Conservation (phyloP, 2,113 vertebrate genomes). For the Corythoichthys intestinalis region DNA sequence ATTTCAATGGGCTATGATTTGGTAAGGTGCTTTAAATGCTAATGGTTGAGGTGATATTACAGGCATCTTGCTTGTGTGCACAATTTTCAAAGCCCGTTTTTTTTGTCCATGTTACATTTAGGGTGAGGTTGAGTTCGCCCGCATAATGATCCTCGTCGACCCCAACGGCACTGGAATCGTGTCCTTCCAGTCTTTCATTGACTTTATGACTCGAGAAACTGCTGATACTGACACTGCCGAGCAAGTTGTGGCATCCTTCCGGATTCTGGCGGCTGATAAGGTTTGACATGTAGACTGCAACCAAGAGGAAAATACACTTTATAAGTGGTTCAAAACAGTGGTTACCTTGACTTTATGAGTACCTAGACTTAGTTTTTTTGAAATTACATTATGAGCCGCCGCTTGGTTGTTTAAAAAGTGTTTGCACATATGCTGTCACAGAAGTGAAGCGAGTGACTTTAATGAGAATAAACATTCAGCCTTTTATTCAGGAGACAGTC, state of each 20-base stretch:
- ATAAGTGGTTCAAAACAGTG: background rate
- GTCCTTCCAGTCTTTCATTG: constrained; percentile 96
- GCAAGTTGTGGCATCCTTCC: constrained; percentile 93
- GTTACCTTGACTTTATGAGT: background rate
- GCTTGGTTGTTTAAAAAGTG: no score
- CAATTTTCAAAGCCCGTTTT: background rate
- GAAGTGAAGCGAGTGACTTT: no score
- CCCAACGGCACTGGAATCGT: constrained; percentile 81
- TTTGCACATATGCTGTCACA: no score
- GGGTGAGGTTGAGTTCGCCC: constrained; percentile 90
- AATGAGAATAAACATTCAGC: no score
- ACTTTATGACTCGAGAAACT: constrained; percentile 94
- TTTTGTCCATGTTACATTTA: constrained; percentile 34
- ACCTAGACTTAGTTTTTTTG: background rate
- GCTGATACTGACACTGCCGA: constrained; percentile 92
- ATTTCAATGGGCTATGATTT: constrained; percentile 99
- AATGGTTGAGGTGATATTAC: background rate
- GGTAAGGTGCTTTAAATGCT: constrained; percentile 70
- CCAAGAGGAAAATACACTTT: background rate
- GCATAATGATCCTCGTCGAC: constrained; percentile 93
- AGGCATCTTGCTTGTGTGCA: background rate
- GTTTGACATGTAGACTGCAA: constrained; percentile 52
- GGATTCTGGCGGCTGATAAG: constrained; percentile 92
- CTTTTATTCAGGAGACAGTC: no score
- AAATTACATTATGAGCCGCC: no score